Conservation (phyloP, 2,113 vertebrate genomes). For the Empidonax traillii region DNA sequence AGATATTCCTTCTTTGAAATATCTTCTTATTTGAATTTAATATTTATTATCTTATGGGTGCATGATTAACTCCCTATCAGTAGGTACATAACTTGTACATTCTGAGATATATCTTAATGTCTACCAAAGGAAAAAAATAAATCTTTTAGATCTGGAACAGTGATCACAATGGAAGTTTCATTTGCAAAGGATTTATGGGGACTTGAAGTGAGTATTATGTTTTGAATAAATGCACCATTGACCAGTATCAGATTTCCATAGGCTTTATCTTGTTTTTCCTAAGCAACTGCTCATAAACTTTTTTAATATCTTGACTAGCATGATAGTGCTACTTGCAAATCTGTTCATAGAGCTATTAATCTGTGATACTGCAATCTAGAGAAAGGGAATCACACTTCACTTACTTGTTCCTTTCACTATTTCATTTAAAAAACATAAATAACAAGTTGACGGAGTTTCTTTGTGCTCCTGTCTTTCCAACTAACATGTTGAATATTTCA, state of each 20-base stretch:
- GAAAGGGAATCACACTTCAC: slow-evolving; percentile 50
- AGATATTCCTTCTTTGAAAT: slow-evolving; percentile 3
- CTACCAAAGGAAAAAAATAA: slow-evolving; percentile 39
- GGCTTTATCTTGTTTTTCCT: slow-evolving; percentile 71
- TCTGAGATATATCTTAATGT: slow-evolving; percentile 61
- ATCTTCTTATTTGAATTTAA: slow-evolving; percentile 43
- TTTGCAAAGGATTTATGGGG: slow-evolving; percentile 71
- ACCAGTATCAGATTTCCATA: slow-evolving; percentile 71
- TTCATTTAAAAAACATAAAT: slow-evolving; percentile 19
- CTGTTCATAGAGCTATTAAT: slow-evolving; percentile 69
- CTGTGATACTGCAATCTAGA: slow-evolving; percentile 33
- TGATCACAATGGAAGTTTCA: slow-evolving; percentile 73
- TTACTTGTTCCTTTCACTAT: slow-evolving; percentile 28
- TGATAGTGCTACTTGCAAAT: slow-evolving; percentile 66
- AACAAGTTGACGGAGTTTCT: not conserved
- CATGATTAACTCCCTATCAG: slow-evolving; percentile 50
- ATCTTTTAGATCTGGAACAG: slow-evolving; percentile 72
- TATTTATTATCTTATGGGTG: slow-evolving; percentile 60
- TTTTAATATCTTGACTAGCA: slow-evolving; percentile 57
- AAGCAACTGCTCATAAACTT: slow-evolving; percentile 72
- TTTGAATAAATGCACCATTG: slow-evolving; percentile 70
- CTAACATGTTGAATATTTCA: not conserved
- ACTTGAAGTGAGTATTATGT: slow-evolving; percentile 51
- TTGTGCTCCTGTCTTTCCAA: slow-evolving; percentile 17
- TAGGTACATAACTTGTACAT: slow-evolving; percentile 12